These are phyloP conservation scores for Albula glossodonta DNA, from an alignment of 2,113 vertebrate genomes.

Conservation along the genomic window DNA sequence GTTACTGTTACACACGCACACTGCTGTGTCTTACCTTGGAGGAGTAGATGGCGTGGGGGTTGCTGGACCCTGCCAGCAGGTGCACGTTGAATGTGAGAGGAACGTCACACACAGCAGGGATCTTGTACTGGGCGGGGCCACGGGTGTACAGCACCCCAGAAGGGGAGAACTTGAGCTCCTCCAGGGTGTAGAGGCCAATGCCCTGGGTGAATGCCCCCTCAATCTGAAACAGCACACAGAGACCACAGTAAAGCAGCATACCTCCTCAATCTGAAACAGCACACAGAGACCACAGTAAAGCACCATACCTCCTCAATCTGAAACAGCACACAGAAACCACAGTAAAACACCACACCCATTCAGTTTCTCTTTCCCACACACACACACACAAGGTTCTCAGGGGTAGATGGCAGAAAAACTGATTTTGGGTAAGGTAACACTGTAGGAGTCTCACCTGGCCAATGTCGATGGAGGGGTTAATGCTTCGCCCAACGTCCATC, in stretches of 20 bases:
- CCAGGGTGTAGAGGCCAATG: slow-evolving; percentile 79
- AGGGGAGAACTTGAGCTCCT: slow-evolving; percentile 80
- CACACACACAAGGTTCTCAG: no score
- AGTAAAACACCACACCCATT: slow-evolving; percentile 62
- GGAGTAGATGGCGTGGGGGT: slow-evolving; percentile 81
- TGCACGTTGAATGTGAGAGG: slow-evolving; percentile 78
- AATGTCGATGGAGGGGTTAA: slow-evolving; percentile 85
- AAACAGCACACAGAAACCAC: slow-evolving; percentile 17
- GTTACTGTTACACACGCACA: no score
- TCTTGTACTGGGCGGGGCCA: slow-evolving; percentile 82
- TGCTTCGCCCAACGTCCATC: slow-evolving; percentile 76
- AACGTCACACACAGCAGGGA: slow-evolving; percentile 80
- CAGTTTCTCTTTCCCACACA: slow-evolving; percentile 61
- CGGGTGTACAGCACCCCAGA: slow-evolving; percentile 72
- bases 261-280: slow-evolving; percentile 77
- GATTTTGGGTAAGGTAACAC: neutral
- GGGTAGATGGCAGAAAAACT: no score
- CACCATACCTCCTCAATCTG: slow-evolving; percentile 77
- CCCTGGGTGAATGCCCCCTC: slow-evolving; percentile 84
- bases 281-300: neutral
- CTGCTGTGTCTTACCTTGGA: slow-evolving; percentile 74
- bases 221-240: slow-evolving; percentile 63
- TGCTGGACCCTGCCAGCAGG: slow-evolving; percentile 69
- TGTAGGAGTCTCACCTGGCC: slow-evolving; percentile 75
- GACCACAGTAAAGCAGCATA: slow-evolving; percentile 41